These are phyloP conservation scores for Aeoliscus strigatus DNA, from an alignment of 2,797 vertebrate species.

Conservation along the genomic window DNA sequence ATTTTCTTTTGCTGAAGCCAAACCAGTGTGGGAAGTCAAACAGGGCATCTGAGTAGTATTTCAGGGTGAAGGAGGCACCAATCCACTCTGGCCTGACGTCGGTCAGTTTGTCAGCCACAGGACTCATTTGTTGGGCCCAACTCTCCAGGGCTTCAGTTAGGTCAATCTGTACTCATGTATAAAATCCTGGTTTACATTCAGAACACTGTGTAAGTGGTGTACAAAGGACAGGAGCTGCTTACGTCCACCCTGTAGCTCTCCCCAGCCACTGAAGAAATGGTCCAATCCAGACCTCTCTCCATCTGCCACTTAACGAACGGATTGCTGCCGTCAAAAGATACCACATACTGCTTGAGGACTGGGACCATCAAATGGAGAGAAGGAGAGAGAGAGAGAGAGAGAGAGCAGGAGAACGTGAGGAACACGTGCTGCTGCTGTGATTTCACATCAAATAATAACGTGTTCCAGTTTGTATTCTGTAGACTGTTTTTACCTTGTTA, in stretches of 20 bases:
- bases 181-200: too few relatives aligned
- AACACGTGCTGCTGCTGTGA: not conserved
- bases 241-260: conserved; percentile 72
- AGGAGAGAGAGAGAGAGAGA: not conserved
- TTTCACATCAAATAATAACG: not conserved
- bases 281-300: conserved; percentile 64
- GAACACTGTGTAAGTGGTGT: too few relatives aligned
- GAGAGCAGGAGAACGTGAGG: not conserved
- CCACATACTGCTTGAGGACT: conserved; percentile 55
- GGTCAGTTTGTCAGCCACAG: not conserved
- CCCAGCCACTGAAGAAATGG: conserved; percentile 68
- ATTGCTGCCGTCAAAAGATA: conserved; percentile 56
- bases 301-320: conserved; percentile 65
- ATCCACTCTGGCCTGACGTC: conserved; percentile 41
- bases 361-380: not conserved
- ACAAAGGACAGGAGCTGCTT: conserved; percentile 11
- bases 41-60: conserved; percentile 64
- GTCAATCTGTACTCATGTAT: conserved; percentile 51
- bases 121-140: conserved; percentile 32
- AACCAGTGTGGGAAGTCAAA: conserved; percentile 71
- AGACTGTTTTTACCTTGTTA: too few relatives aligned
- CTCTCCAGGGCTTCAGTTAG: conserved; percentile 44
- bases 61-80: conserved; percentile 59
- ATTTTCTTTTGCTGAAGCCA: conserved; percentile 63
- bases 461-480: too few relatives aligned